Conservation (phyloP, 2,797 vertebrate species). For the Sebastes cheni region DNA sequence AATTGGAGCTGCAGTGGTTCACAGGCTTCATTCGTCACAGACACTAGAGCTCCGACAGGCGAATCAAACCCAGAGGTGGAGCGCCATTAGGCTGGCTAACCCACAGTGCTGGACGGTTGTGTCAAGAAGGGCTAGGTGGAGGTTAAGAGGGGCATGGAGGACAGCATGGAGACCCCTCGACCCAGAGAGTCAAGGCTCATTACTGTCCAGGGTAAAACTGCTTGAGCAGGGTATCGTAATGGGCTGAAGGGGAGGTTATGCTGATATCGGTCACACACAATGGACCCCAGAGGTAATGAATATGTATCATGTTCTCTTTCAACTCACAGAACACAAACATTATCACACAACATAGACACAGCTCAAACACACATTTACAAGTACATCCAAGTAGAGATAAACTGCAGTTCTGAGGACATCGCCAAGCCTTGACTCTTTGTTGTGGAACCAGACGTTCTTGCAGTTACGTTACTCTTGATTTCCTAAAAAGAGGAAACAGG, state of each 20-base stretch:
- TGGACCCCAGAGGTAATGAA: neutral
- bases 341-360: neutral
- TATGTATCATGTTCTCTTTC: neutral
- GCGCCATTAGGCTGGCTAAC: constrained; percentile 35
- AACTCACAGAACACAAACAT: neutral
- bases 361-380: neutral
- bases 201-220: constrained; percentile 8
- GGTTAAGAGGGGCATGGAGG: constrained; percentile 11
- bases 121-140: constrained; percentile 14
- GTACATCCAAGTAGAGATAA: neutral
- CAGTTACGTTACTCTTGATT: neutral
- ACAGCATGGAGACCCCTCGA: neutral
- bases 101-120: constrained; percentile 19
- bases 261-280: neutral
- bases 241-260: neutral
- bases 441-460: neutral
- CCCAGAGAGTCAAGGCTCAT: constrained; percentile 28
- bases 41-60: constrained; percentile 41
- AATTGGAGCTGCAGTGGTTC: constrained; percentile 48
- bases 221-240: neutral
- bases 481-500: neutral
- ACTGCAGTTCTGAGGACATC: neutral
- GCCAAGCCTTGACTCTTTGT: neutral
- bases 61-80: constrained; percentile 61
- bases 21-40: constrained; percentile 58